Base-by-base conservation (phyloP, 2,888 invertebrate genomes). In the Rugalucina vietnamica region DNA sequence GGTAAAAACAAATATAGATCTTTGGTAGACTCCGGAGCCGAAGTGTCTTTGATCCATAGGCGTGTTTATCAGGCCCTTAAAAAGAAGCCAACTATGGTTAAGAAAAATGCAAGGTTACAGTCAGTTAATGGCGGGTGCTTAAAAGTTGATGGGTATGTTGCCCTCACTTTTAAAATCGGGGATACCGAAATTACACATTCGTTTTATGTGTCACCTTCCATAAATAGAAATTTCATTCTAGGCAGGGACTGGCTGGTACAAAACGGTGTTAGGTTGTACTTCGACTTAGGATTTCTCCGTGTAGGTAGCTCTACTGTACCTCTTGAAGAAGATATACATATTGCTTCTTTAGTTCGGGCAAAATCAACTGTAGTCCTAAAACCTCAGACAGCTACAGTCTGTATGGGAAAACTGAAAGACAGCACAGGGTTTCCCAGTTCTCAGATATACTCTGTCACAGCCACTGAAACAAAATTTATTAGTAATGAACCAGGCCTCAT, bases 211-310 rank as follows among this genome's bases (percentile, higher is more conserved):
- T 54, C 54, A n/a, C 54, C 54, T 54, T 21, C 54, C n/a, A 54
- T 54, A 54, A 54, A 54, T 54, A 54, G n/a, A 54, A 54, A 54
- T 39, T 43, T 81, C 29, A 76, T 76, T 21, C 36, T 76, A 21
- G 76, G 76, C 21, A 12, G 1, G 1, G 81, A 81, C 49, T 76
- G 50, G 43, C n/a, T 76, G 18, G 71, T 36, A n/a, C 24, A 34
- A 71, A 76, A 76, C 34, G 49, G 54, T 54, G 54, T 54, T 8
- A 8, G 54, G n/a, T 21, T 54, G 4, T 54, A 54, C n/a, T 54
- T 54, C 54, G 54, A 54, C 54, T 54, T 54, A n/a, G 54, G 54
- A n/a, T 54, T 54, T n/a, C n/a, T 54, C 14, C 8, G 54, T 4
- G n/a, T 54, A 4, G 54, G 54, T 54, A 21, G n/a, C 10, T n/a